These are phyloP conservation scores for Halichoeres trimaculatus DNA, from an alignment of 2,113 vertebrate genomes.

Conservation along the genomic window DNA sequence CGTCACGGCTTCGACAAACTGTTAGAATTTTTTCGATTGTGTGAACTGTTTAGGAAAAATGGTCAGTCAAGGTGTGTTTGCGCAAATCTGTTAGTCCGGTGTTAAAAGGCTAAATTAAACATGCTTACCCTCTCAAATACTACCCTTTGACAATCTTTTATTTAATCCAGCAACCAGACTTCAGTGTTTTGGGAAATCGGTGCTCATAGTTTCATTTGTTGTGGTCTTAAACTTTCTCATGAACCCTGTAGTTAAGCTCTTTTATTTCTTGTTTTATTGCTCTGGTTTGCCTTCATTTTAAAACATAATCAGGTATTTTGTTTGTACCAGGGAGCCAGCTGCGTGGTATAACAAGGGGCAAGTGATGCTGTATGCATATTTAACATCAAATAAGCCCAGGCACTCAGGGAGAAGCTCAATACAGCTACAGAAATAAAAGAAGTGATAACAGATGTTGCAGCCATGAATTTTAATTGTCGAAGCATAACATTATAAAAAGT, in stretches of 20 bases:
- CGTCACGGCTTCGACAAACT: too few relatives aligned
- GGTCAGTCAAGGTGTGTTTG: too few relatives aligned
- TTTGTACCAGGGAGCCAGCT: constrained; percentile 29
- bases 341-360: constrained; percentile 5
- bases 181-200: too few relatives aligned
- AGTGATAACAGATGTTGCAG: neutral
- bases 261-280: constrained; percentile 23
- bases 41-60: too few relatives aligned
- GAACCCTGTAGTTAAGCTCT: constrained; percentile 7
- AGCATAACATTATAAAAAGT: neutral
- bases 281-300: constrained; percentile 19
- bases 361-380: neutral
- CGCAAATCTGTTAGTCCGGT: too few relatives aligned
- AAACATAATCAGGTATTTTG: constrained; percentile 34
- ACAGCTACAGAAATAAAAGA: neutral
- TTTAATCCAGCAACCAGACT: too few relatives aligned
- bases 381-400: constrained; percentile 8
- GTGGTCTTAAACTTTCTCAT: neutral
- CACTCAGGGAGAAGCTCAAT: neutral
- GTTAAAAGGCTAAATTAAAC: too few relatives aligned
- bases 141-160: too few relatives aligned
- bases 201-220: neutral
- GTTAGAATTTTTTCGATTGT: too few relatives aligned
- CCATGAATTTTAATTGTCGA: neutral
- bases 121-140: too few relatives aligned